Conservation (phyloP, 2,888 invertebrate genomes). For the Acleris cristana region DNA sequence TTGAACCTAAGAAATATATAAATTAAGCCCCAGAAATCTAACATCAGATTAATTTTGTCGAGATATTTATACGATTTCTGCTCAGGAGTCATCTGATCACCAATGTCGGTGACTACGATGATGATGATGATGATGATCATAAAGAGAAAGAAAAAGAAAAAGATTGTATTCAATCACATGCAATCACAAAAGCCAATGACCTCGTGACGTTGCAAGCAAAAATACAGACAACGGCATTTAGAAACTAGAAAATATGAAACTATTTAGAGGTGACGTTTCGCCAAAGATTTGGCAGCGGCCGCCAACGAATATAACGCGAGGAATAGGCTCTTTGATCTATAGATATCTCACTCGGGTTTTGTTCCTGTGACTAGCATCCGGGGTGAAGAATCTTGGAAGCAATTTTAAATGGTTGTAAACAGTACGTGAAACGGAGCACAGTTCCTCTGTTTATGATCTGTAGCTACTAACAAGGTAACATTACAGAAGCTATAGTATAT, state of each 20-base stretch:
- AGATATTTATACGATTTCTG: no score
- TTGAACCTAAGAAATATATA: no score
- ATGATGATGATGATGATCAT: no score
- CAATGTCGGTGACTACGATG: no score
- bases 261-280: constrained; percentile 60
- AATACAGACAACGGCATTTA: constrained; percentile 49
- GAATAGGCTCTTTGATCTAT: constrained; percentile 38
- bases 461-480: not conserved
- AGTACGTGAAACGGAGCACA: not conserved
- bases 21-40: no score
- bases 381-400: not conserved
- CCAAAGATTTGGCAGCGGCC: constrained; percentile 63
- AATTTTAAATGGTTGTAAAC: not conserved
- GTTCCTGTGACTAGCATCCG: constrained; percentile 17
- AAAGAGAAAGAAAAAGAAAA: no score
- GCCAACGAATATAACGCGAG: constrained; percentile 44
- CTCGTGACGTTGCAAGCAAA: constrained; percentile 51
- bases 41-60: no score
- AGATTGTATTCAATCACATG: not conserved
- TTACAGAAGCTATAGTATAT: no score
- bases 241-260: constrained; percentile 49
- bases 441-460: not conserved
- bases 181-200: constrained; percentile 48
- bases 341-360: constrained; percentile 32
- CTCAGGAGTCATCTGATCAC: no score